Percentiles rank a stretch among this genome's conserved stretches.
Conservation (phyloP, 2,113 vertebrate genomes). For the Ceyx melanurus region DNA sequence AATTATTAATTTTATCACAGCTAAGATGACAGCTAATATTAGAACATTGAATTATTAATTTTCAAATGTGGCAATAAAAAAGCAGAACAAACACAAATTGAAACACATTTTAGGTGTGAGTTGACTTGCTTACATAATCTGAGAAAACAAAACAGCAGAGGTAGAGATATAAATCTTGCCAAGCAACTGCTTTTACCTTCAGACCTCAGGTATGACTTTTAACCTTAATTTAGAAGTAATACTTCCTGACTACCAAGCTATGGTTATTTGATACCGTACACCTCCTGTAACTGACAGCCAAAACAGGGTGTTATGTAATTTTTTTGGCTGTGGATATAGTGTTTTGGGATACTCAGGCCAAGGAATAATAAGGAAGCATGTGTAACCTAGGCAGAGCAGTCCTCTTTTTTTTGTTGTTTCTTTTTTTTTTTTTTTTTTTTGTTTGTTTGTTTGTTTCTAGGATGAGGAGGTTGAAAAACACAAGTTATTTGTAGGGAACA, state of each 20-base stretch:
- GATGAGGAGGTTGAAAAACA: background rate
- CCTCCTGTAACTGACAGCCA: background rate
- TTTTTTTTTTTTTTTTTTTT: background rate
- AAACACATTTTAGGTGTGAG: constrained; percentile 67
- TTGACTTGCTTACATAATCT: constrained; percentile 68
- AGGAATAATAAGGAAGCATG: background rate
- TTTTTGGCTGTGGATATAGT: background rate
- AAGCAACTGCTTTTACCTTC: constrained; percentile 16
- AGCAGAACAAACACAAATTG: constrained; percentile 78
- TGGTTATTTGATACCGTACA: background rate
- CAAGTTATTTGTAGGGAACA: background rate
- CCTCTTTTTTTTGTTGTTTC: background rate
- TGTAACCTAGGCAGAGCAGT: background rate
- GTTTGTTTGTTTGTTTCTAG: background rate
- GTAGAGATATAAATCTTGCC: constrained; percentile 53
- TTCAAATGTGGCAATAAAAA: constrained; percentile 75
- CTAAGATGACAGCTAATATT: constrained; percentile 93
- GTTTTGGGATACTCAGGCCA: background rate
- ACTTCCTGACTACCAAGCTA: background rate
- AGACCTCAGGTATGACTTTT: constrained; percentile 19
- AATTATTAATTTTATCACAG: constrained; percentile 93
- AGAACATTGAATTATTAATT: constrained; percentile 94
- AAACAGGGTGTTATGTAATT: background rate
- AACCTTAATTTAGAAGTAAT: background rate
- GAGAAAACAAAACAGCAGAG: constrained; percentile 49